A percentile compares a stretch with the other conserved stretches of the same genome.
phyloP scores from a whole-genome alignment of 2,888 invertebrate species.

The Amphipyra tragopoginis region DNA sequence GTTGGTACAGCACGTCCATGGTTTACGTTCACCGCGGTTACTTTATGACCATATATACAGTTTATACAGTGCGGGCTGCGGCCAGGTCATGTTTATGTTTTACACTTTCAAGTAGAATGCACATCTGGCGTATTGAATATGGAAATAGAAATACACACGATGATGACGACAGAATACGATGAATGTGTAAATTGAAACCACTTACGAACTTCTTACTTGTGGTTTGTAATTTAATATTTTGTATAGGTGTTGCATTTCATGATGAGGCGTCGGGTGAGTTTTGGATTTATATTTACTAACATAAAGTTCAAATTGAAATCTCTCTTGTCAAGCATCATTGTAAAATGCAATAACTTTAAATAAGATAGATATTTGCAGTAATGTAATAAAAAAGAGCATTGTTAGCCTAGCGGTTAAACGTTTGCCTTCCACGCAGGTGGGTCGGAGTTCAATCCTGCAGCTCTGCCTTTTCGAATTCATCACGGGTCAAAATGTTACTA shows the following conservation, averaged over 20 bases:
- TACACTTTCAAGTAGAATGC: constrained; percentile 1
- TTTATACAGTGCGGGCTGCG: constrained; percentile 12
- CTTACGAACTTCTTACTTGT: constrained; percentile 1
- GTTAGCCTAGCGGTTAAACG: too few species aligned
- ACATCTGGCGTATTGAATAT: constrained; percentile 19
- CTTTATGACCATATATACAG: constrained; percentile 8
- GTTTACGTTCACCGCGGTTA: constrained; percentile 1
- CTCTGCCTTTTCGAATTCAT: too few species aligned
- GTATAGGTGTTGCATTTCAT: not conserved
- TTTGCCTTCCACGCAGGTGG: too few species aligned
- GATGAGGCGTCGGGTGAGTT: not conserved
- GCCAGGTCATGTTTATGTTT: constrained; percentile 20
- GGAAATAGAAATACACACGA: constrained; percentile 3
- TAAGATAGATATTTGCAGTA: too few species aligned
- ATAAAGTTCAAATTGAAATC: too few species aligned
- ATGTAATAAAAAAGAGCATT: too few species aligned
- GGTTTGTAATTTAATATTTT: constrained; percentile 5
- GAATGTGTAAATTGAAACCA: constrained; percentile 8
- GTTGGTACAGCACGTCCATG: not conserved
- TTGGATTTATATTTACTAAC: too few species aligned
- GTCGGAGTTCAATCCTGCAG: too few species aligned
- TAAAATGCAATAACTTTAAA: too few species aligned
- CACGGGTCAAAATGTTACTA: too few species aligned
- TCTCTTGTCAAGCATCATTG: too few species aligned
- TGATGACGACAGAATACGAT: not conserved